Evolutionary conservation across 2,797 vertebrate species (phyloP), one percentile per base, ranked within the genome.

Genomic region (Gastrophryne carolinensis): DNA sequence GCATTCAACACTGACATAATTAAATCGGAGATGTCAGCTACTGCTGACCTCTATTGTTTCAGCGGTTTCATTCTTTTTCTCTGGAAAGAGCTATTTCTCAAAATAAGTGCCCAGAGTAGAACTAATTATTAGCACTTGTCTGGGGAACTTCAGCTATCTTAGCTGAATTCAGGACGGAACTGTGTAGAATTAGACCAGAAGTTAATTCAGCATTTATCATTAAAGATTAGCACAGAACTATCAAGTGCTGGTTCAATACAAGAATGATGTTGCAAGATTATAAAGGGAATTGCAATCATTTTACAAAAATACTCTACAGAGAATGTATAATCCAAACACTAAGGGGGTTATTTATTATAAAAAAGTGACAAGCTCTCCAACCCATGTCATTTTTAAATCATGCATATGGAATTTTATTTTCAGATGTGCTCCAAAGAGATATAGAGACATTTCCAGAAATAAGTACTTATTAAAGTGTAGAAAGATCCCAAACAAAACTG

Each of bases 61-160:
- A 58, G 71, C 34, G 24, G 39, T 64, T 62, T 64, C 21, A 37
- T 35, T 54, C 30, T 56, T 73, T 71, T 64, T 54, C 58, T 64
- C 58, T 64, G 32, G 21, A 53, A 73, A 64, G 11, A 62, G 44
- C 60, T 21, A 26, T 73, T 63, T 72, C 50, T 54, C 41, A 62
- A 29, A 72, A 72, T 37, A 15, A 72, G 70, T 34, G 44, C 49
- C 50, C 34, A 11, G 34, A 41, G 41, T 23, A 37, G 71, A 62
- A 73, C 60, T 60, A 64, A 73, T 73, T 73, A 73, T 64, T 44
- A 64, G n/a, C 60, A 64, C 71, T 73, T 73, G 49, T 73, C 58
- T 73, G 6, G 21, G 29, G 60, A 64, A 44, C 60, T 53, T 73
- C 58, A 53, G 47, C 49, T 62, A 53, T 72, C 29, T 63, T 72